These are phyloP conservation scores for Menura novaehollandiae DNA, from an alignment of 2,113 vertebrate genomes.

Conservation along the genomic window DNA sequence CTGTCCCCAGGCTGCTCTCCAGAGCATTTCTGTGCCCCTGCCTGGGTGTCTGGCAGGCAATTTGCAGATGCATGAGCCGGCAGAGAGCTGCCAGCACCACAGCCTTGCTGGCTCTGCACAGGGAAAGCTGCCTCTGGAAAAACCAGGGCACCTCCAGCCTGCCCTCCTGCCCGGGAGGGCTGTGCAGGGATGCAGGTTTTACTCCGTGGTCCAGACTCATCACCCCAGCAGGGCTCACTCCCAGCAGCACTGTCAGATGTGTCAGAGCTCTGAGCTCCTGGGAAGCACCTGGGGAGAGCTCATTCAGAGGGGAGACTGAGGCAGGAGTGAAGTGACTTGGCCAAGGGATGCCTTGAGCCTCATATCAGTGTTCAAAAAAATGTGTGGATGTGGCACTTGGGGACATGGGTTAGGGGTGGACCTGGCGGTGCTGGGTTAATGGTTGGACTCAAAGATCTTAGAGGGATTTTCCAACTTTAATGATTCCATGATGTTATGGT, in stretches of 20 bases:
- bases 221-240: not conserved
- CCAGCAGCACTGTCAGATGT: not conserved
- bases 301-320: not conserved
- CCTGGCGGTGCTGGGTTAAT: not conserved
- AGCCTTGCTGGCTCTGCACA: not conserved
- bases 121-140: not conserved
- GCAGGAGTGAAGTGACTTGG: not conserved
- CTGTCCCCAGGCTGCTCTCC: not conserved
- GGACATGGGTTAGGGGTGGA: not conserved
- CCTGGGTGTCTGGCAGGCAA: not conserved
- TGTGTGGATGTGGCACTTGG: not conserved
- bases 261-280: not conserved
- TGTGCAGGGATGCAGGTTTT: not conserved
- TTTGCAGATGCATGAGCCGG: not conserved
- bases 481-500: not conserved
- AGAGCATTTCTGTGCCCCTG: not conserved
- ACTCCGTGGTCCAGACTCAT: not conserved
- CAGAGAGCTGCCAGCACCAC: not conserved
- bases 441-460: not conserved
- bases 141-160: not conserved
- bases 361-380: not conserved
- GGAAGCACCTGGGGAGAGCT: not conserved
- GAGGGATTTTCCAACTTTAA: not conserved
- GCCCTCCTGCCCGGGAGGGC: not conserved
- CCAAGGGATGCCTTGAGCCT: not conserved